Conservation (phyloP, 2,113 vertebrate genomes). For the Alethe diademata region DNA sequence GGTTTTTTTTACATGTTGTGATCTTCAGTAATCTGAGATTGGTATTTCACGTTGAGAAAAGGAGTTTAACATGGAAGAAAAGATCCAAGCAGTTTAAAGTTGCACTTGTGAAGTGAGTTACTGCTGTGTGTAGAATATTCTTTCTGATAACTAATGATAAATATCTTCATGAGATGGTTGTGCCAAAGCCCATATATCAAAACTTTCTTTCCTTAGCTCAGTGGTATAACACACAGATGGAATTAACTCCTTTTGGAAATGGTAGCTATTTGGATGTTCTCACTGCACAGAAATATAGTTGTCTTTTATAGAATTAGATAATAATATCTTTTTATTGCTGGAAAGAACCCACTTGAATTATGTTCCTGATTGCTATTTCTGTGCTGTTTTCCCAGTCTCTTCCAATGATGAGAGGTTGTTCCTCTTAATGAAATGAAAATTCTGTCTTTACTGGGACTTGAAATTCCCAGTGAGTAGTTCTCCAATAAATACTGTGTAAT, state of each 20-base stretch:
- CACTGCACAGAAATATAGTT: neutral
- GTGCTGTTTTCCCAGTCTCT: conserved; percentile 2
- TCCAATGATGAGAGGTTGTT: neutral
- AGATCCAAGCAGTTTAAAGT: neutral
- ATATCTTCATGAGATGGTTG: neutral
- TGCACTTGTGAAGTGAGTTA: neutral
- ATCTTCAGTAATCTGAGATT: neutral
- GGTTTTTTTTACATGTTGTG: neutral
- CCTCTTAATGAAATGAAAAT: neutral
- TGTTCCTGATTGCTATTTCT: neutral
- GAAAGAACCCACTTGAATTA: neutral
- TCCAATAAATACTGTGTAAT: neutral
- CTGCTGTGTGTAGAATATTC: neutral
- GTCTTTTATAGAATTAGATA: neutral
- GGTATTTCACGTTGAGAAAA: neutral
- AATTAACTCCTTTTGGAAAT: neutral
- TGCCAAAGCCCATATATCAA: neutral
- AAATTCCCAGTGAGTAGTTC: neutral
- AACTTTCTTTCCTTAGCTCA: neutral
- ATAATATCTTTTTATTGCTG: neutral
- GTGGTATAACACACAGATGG: neutral
- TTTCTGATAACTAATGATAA: neutral
- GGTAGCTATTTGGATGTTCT: neutral
- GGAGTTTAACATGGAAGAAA: neutral
- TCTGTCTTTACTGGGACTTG: neutral